These are phyloP conservation scores for Acleris cristana DNA, from an alignment of 2,888 invertebrate species.

Conservation along the genomic window DNA sequence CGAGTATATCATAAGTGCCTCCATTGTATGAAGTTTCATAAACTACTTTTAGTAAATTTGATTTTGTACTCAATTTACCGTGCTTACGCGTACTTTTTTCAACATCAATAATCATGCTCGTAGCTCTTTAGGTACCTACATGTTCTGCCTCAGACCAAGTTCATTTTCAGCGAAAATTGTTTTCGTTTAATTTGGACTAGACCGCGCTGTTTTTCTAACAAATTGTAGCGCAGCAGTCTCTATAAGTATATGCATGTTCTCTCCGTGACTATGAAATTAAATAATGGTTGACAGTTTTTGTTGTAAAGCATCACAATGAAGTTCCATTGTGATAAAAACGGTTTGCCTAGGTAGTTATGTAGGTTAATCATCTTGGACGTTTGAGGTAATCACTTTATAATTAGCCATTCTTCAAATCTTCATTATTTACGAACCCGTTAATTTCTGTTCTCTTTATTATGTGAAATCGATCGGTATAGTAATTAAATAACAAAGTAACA, in stretches of 20 bases:
- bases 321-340: neutral
- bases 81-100: no score
- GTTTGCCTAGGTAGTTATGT: slow-evolving; percentile 1
- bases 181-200: slow-evolving; percentile 34
- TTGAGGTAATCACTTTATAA: slow-evolving; percentile 8
- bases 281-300: slow-evolving; percentile 25
- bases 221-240: slow-evolving; percentile 12
- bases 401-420: no score
- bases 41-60: no score
- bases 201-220: slow-evolving; percentile 25
- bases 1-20: no score
- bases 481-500: no score
- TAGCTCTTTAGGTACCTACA: neutral
- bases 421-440: no score
- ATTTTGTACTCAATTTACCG: no score
- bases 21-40: no score
- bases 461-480: no score
- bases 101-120: no score
- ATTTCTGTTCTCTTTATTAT: no score
- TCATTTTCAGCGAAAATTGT: slow-evolving; percentile 23
- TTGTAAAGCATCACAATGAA: slow-evolving; percentile 24
- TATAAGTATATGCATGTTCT: neutral
- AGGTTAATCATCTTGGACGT: slow-evolving; percentile 11
- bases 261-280: slow-evolving; percentile 9
- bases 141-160: neutral